These are phyloP conservation scores for Rhinoptilus africanus DNA, from an alignment of 2,113 vertebrate species.

Conservation along the genomic window DNA sequence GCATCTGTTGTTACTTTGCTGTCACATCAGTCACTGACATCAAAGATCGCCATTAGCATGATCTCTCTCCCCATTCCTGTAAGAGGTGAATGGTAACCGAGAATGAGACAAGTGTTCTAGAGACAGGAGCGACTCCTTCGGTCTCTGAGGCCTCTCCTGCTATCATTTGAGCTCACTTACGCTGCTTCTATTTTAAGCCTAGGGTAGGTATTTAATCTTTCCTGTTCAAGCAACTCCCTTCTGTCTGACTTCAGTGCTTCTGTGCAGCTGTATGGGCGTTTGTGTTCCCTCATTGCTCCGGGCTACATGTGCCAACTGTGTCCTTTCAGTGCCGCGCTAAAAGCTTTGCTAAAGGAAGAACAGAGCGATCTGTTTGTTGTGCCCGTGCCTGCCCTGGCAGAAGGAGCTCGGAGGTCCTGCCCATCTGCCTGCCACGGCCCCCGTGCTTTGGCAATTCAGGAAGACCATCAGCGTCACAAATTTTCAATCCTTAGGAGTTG, in stretches of 20 bases:
- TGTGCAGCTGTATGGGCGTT: neutral
- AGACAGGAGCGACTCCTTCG: slow-evolving; percentile 25
- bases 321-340: neutral
- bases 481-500: neutral
- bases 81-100: neutral
- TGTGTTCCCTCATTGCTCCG: neutral
- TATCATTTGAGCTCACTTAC: slow-evolving; percentile 45
- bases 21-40: slow-evolving; percentile 52
- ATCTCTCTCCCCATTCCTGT: slow-evolving; percentile 30
- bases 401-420: neutral
- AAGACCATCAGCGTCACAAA: neutral
- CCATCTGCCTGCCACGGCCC: neutral
- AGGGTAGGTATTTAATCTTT: slow-evolving; percentile 63
- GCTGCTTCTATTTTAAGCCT: slow-evolving; percentile 58
- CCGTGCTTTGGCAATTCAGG: neutral
- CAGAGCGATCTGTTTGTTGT: neutral
- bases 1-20: slow-evolving; percentile 22
- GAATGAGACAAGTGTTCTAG: slow-evolving; percentile 43
- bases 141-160: slow-evolving; percentile 50
- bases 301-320: neutral
- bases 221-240: slow-evolving; percentile 22
- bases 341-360: slow-evolving; percentile 47
- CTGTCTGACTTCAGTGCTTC: neutral
- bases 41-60: slow-evolving; percentile 42
- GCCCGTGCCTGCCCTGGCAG: neutral